Evolutionary conservation across 2,797 vertebrate genomes (phyloP).

Genomic region (Orestias chungarensis): DNA sequence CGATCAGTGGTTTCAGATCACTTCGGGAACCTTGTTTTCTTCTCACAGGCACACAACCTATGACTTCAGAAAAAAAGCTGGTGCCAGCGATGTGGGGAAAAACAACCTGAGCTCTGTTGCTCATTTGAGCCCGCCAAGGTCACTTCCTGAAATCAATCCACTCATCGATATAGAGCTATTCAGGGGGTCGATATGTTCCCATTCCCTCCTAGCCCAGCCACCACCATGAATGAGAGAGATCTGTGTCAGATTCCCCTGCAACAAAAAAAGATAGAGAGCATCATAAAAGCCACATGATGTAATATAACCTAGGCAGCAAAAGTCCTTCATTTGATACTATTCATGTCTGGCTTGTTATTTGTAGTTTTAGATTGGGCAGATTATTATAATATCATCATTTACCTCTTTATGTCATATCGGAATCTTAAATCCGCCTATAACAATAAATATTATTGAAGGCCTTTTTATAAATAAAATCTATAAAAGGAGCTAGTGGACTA

Average conservation of each 20-base stretch:
- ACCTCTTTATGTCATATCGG: neutral
- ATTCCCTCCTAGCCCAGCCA: slow-evolving; percentile 34
- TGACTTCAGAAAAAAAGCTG: slow-evolving; percentile 39
- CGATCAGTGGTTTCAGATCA: slow-evolving; percentile 23
- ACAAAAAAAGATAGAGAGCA: neutral
- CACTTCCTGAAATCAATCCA: slow-evolving; percentile 79
- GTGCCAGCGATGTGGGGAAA: slow-evolving; percentile 68
- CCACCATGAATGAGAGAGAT: slow-evolving; percentile 29
- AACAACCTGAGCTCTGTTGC: slow-evolving; percentile 52
- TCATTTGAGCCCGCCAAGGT: slow-evolving; percentile 71
- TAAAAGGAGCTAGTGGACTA: neutral
- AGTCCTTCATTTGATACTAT: neutral
- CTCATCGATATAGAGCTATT: slow-evolving; percentile 63
- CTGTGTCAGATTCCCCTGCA: slow-evolving; percentile 4
- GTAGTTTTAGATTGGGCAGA: neutral
- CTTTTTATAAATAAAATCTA: neutral
- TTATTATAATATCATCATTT: neutral
- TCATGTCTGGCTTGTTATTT: neutral
- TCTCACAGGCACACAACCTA: slow-evolving; percentile 14
- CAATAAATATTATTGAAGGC: neutral
- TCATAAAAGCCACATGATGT: slow-evolving; percentile 9
- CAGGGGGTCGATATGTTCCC: slow-evolving; percentile 71
- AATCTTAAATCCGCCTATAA: neutral
- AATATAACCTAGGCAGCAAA: neutral
- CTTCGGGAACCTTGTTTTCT: slow-evolving; percentile 29